Conservation (phyloP, 2,113 vertebrate species). For the Crotophaga sulcirostris region DNA sequence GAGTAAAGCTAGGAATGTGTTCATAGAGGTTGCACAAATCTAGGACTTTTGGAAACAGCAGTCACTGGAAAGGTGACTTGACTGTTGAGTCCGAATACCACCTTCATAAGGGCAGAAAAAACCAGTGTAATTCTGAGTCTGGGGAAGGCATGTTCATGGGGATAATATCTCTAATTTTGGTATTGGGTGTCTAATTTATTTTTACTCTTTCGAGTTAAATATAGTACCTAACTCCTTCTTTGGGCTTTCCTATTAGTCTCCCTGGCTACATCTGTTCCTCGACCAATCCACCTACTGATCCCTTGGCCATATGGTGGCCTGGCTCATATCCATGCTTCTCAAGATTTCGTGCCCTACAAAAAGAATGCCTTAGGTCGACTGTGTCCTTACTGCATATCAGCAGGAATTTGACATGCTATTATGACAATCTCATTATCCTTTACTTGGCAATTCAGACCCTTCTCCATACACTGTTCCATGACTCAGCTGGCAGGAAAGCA, state of each 20-base stretch:
- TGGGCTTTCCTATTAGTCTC: neutral
- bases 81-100: neutral
- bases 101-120: neutral
- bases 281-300: neutral
- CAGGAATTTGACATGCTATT: neutral
- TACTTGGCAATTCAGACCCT: neutral
- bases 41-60: neutral
- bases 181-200: neutral
- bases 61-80: neutral
- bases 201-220: neutral
- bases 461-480: neutral
- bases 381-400: neutral
- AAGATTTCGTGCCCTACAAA: neutral
- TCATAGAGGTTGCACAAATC: neutral
- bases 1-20: neutral
- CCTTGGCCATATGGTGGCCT: neutral
- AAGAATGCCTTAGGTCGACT: neutral
- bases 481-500: neutral
- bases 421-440: neutral
- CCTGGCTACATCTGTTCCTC: neutral
- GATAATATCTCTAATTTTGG: neutral
- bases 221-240: neutral
- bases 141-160: neutral
- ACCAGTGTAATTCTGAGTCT: neutral
- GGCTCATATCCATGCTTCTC: neutral